These are phyloP conservation scores for Saccopteryx bilineata DNA, from an alignment of 2,113 vertebrate genomes.

Conservation along the genomic window DNA sequence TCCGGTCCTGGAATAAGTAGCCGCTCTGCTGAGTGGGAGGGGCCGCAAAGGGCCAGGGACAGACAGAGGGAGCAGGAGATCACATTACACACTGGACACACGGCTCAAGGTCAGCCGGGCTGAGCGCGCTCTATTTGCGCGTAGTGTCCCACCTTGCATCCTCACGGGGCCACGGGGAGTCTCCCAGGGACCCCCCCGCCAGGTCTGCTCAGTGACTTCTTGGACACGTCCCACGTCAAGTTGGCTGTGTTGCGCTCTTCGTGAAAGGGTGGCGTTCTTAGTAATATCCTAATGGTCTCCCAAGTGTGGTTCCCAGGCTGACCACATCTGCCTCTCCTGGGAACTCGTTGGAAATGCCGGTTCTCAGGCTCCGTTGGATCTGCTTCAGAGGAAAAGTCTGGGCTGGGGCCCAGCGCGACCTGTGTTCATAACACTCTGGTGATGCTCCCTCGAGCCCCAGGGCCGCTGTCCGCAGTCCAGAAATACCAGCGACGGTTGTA, in stretches of 20 bases:
- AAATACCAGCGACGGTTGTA: background rate
- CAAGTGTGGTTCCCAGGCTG: background rate
- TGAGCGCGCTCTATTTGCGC: background rate
- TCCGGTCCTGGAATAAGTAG: background rate
- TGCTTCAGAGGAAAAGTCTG: background rate
- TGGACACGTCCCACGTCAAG: rapidly evolving
- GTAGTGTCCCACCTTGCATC: no score
- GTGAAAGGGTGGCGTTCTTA: background rate
- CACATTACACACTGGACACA: rapidly evolving
- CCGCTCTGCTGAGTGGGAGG: background rate
- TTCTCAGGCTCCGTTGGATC: background rate
- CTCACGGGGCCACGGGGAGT: background rate
- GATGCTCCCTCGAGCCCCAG: background rate
- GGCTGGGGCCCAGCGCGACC: rapidly evolving
- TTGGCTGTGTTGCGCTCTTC: background rate
- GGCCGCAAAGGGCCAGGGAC: background rate
- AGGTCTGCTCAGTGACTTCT: background rate
- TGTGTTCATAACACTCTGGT: background rate
- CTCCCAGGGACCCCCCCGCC: background rate
- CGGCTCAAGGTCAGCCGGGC: background rate
- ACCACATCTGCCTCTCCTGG: no score
- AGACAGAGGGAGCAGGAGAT: background rate
- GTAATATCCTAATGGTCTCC: background rate
- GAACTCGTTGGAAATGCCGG: background rate
- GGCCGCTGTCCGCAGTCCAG: background rate